These are phyloP conservation scores for Linhomoeus sp. DNA, from an alignment of 2,888 invertebrate species.

Conservation along the genomic window DNA sequence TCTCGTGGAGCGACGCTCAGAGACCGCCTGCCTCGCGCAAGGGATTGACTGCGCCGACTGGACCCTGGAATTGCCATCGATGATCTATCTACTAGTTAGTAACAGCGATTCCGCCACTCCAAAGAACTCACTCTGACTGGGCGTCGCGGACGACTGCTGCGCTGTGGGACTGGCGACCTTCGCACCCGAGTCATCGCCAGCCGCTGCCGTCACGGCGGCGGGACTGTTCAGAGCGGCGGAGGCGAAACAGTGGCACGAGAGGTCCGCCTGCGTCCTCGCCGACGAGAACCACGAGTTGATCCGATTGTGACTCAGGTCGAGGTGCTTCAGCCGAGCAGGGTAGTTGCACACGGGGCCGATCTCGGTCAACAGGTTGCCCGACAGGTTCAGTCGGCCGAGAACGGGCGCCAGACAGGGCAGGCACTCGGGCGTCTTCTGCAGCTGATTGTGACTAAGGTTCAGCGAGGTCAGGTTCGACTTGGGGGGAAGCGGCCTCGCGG, in stretches of 20 bases:
- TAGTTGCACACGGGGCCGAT: constrained; percentile 75
- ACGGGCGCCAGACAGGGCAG: constrained; percentile 72
- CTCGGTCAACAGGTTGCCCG: constrained; percentile 47
- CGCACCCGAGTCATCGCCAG: too few species aligned
- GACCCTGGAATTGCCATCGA: too few species aligned
- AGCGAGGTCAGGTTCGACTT: constrained; percentile 42
- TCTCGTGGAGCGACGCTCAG: constrained; percentile 16
- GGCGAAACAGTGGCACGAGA: not conserved
- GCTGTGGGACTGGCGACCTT: too few species aligned
- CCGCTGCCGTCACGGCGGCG: too few species aligned
- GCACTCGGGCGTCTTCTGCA: constrained; percentile 62
- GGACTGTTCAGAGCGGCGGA: too few species aligned
- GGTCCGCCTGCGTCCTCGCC: not conserved
- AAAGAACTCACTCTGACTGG: too few species aligned
- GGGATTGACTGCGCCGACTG: constrained; percentile 11
- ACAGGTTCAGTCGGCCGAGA: constrained; percentile 66
- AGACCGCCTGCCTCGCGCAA: constrained; percentile 21
- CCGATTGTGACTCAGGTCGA: constrained; percentile 78
- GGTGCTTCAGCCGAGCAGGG: constrained; percentile 64
- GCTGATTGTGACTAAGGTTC: constrained; percentile 67
- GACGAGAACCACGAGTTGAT: constrained; percentile 54
- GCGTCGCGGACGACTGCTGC: too few species aligned
- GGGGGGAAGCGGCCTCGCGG: constrained; percentile 20
- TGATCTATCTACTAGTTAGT: too few species aligned
- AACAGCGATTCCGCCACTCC: too few species aligned